phyloP scores from a whole-genome alignment of 2,797 vertebrate species.

The Fistularia commersonii region DNA sequence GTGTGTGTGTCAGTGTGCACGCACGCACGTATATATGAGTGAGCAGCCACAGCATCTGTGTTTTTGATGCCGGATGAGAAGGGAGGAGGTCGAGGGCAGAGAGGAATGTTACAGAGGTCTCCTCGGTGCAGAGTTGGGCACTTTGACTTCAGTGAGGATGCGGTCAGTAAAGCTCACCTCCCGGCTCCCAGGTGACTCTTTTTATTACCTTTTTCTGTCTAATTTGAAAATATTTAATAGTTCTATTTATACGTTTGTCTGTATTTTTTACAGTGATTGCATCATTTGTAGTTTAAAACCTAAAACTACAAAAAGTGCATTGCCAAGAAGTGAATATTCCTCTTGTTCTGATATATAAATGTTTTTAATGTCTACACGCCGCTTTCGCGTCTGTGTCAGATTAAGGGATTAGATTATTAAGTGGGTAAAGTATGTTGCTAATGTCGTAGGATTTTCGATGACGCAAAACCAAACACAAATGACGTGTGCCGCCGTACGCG shows the following conservation, averaged over 20 bases:
- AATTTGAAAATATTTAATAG: background rate
- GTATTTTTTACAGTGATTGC: background rate
- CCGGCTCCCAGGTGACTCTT: slow-evolving; percentile 60
- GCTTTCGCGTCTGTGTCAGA: slow-evolving; percentile 20
- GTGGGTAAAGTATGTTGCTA: slow-evolving; percentile 17
- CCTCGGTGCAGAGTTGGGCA: slow-evolving; percentile 54
- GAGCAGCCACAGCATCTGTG: slow-evolving; percentile 20
- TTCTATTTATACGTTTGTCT: background rate
- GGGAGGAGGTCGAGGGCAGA: slow-evolving; percentile 21
- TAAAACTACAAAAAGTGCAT: background rate
- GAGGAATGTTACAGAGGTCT: slow-evolving; percentile 59
- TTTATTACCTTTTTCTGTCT: slow-evolving; percentile 1
- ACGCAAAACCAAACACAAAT: slow-evolving; percentile 19
- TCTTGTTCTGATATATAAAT: background rate
- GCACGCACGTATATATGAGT: slow-evolving; percentile 2
- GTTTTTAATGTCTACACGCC: background rate
- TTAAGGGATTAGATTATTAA: slow-evolving; percentile 31
- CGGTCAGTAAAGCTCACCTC: slow-evolving; percentile 46
- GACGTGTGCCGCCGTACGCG: slow-evolving; percentile 7
- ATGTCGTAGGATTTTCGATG: slow-evolving; percentile 31
- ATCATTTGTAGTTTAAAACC: background rate
- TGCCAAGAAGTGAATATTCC: too few relatives aligned
- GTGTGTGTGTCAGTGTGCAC: background rate
- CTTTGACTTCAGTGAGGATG: slow-evolving; percentile 76
- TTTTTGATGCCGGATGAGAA: slow-evolving; percentile 22